A percentile compares a stretch with the other conserved stretches of the same genome.
Conservation (phyloP, 2,888 invertebrate genomes). For the Baccha elongata region DNA sequence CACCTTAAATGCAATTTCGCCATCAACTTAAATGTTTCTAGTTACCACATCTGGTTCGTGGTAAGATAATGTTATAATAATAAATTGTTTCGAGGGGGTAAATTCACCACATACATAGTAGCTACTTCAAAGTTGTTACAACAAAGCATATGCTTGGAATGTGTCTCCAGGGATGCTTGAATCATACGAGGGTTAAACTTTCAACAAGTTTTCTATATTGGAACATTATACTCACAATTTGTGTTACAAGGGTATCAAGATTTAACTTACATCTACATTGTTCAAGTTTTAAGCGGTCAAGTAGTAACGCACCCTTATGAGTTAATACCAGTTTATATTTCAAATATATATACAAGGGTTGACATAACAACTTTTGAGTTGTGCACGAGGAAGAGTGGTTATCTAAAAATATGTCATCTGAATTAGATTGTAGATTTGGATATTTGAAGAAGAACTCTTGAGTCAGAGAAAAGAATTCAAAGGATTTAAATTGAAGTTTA, state of each 20-base stretch:
- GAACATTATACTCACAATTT: not conserved
- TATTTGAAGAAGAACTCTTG: not conserved
- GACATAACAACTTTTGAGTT: not conserved
- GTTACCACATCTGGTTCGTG: too few relatives aligned
- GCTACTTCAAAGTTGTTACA: constrained; percentile 11
- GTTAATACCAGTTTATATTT: constrained; percentile 29
- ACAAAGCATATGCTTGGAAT: constrained; percentile 57
- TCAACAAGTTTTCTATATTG: constrained; percentile 56
- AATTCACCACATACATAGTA: constrained; percentile 31
- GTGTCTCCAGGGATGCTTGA: constrained; percentile 34
- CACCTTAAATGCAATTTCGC: too few relatives aligned
- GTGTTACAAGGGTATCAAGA: constrained; percentile 25
- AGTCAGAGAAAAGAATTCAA: too few relatives aligned
- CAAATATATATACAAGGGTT: constrained; percentile 7
- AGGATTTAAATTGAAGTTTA: too few relatives aligned
- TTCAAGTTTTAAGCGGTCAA: constrained; percentile 30
- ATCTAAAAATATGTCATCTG: constrained; percentile 7
- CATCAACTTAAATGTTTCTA: constrained; percentile 1
- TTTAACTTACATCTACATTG: not conserved
- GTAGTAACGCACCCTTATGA: constrained; percentile 33
- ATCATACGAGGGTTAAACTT: constrained; percentile 43
- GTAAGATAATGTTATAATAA: too few relatives aligned
- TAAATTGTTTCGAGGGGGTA: constrained; percentile 29
- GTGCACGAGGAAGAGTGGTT: constrained; percentile 1
- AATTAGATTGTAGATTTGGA: not conserved